A percentile compares a stretch with the other conserved stretches of the same genome.
phyloP scores from a whole-genome alignment of 2,113 vertebrate species.

The Myotis lucifugus region DNA sequence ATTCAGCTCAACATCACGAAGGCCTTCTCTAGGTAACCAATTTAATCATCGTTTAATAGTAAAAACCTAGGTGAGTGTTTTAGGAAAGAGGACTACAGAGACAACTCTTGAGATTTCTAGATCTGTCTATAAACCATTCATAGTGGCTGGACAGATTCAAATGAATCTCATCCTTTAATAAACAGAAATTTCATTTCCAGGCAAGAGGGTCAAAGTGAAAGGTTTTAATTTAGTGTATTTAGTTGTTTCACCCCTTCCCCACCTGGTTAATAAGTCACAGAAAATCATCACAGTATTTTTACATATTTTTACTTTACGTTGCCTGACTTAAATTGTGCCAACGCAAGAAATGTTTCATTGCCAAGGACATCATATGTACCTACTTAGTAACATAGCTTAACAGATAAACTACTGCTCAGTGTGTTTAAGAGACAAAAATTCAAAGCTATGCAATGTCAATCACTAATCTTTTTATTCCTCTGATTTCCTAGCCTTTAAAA shows the following conservation, averaged over 20 bases:
- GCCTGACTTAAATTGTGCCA: neutral
- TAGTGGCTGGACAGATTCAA: neutral
- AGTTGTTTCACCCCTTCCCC: neutral
- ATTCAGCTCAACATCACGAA: neutral
- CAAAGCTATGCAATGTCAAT: neutral
- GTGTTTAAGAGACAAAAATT: conserved; percentile 30
- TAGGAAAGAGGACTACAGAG: conserved; percentile 10
- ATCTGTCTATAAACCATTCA: conserved; percentile 7
- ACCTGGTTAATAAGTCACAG: neutral
- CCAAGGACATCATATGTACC: neutral
- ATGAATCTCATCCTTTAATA: conserved; percentile 8
- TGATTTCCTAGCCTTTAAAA: conserved; percentile 3
- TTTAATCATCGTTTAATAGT: conserved; percentile 35
- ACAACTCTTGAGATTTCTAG: neutral
- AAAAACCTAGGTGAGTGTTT: neutral
- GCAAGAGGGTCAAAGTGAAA: conserved; percentile 24
- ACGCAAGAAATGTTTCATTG: neutral
- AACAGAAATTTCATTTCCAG: conserved; percentile 34
- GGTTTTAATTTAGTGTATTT: neutral
- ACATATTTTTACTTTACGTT: neutral
- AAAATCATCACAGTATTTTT: neutral
- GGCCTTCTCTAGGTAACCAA: neutral
- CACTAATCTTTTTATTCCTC: conserved; percentile 10
- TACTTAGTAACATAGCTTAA: neutral
- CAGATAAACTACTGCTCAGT: neutral